Conservation (phyloP, 2,888 invertebrate species). For the Tanytarsus gracilentus region DNA sequence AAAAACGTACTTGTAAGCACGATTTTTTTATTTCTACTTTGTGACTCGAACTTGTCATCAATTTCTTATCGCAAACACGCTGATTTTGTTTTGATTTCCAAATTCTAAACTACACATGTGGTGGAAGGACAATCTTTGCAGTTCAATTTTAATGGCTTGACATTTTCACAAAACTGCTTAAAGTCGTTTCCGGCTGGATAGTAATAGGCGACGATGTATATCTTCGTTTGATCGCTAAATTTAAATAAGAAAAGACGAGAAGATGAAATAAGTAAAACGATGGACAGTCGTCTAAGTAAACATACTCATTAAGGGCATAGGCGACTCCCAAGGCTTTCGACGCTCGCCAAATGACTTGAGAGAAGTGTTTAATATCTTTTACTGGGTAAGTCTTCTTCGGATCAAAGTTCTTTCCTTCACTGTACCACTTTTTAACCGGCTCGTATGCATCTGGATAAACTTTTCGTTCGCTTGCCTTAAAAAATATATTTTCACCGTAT, state of each 20-base stretch:
- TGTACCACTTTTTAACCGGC: conserved; percentile 69
- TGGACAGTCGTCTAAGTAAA: conserved; percentile 8
- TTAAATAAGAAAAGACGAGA: conserved; percentile 37
- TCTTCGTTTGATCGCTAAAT: conserved; percentile 43
- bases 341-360: conserved; percentile 70
- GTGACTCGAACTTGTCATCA: too few species aligned
- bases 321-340: conserved; percentile 69
- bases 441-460: conserved; percentile 43
- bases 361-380: conserved; percentile 63
- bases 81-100: too few species aligned
- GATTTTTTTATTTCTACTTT: too few species aligned
- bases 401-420: conserved; percentile 56
- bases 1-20: too few species aligned
- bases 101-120: too few species aligned
- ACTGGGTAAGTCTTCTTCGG: conserved; percentile 47
- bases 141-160: conserved; percentile 45
- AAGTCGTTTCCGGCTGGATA: conserved; percentile 32
- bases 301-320: conserved; percentile 47
- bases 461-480: not conserved
- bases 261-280: not conserved
- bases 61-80: too few species aligned
- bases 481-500: conserved; percentile 19
- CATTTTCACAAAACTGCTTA: conserved; percentile 30
- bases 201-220: conserved; percentile 32
- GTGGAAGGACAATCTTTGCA: too few species aligned